Evolutionary conservation across 2,888 invertebrate species (phyloP).

Genomic region (Ophion costatus): DNA sequence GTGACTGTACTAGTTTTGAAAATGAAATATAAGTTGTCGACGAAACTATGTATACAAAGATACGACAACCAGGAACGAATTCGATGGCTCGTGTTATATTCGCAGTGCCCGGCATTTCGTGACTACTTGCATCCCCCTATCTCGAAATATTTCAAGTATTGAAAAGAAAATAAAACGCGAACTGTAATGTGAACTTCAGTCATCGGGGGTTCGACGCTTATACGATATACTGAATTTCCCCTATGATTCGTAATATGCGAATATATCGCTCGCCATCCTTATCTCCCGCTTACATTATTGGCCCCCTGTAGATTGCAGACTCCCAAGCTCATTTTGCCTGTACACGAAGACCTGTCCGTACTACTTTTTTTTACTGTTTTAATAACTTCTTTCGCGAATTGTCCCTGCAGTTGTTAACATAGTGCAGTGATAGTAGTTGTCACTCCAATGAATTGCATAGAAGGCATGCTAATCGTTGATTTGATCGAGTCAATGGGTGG

Average conservation of each 20-base stretch:
- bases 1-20: background rate
- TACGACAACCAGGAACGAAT: constrained; percentile 35
- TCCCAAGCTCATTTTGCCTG: background rate
- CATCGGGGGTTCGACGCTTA: background rate
- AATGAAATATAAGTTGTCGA: background rate
- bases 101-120: constrained; percentile 62
- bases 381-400: no score
- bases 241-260: background rate
- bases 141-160: constrained; percentile 47
- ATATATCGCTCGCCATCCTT: background rate
- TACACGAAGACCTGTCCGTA: background rate
- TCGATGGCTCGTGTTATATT: constrained; percentile 40
- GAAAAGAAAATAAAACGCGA: background rate
- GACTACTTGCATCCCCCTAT: constrained; percentile 66
- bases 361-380: no score
- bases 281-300: background rate
- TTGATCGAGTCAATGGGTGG: no score
- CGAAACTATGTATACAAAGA: background rate
- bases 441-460: no score
- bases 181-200: background rate
- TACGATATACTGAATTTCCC: background rate
- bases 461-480: no score
- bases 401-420: no score
- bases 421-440: no score
- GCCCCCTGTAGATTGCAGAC: background rate